Evolutionary conservation across 1,140 invertebrate species (phyloP).

Genomic region (Microvelia longipes): DNA sequence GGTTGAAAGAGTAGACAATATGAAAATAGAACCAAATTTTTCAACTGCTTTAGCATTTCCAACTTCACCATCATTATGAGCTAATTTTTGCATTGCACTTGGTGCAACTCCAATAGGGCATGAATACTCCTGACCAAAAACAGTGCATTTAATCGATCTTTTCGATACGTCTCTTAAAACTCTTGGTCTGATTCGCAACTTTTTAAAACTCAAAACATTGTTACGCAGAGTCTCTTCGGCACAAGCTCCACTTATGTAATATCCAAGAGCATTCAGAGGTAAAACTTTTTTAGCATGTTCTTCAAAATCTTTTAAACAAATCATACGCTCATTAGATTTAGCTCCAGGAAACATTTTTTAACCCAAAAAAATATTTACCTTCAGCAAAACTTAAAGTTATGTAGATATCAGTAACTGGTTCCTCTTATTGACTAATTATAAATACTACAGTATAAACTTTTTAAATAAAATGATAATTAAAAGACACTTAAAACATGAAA

Average conservation of each 20-base stretch:
- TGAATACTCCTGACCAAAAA: neutral
- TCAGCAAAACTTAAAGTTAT: too few species aligned
- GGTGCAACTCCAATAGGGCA: slow-evolving; percentile 75
- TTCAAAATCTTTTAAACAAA: neutral
- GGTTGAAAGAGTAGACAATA: slow-evolving; percentile 72
- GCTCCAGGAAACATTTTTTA: neutral
- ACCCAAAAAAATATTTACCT: too few species aligned
- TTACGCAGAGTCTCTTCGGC: neutral
- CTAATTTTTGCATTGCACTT: slow-evolving; percentile 86
- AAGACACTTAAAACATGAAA: too few species aligned
- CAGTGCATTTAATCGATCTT: neutral
- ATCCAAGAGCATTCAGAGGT: neutral
- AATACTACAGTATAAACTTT: too few species aligned
- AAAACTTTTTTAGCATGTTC: neutral
- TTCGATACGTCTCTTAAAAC: slow-evolving; percentile 2
- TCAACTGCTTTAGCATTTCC: slow-evolving; percentile 70
- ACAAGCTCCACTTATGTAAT: neutral
- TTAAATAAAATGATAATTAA: too few species aligned
- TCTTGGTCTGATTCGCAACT: slow-evolving; percentile 4
- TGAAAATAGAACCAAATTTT: slow-evolving; percentile 55
- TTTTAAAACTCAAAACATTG: neutral
- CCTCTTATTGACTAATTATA: too few species aligned
- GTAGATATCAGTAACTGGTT: too few species aligned
- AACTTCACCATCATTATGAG: slow-evolving; percentile 75
- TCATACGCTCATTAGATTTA: neutral